phyloP scores from a whole-genome alignment of 2,113 vertebrate species.

The Pipa parva region DNA sequence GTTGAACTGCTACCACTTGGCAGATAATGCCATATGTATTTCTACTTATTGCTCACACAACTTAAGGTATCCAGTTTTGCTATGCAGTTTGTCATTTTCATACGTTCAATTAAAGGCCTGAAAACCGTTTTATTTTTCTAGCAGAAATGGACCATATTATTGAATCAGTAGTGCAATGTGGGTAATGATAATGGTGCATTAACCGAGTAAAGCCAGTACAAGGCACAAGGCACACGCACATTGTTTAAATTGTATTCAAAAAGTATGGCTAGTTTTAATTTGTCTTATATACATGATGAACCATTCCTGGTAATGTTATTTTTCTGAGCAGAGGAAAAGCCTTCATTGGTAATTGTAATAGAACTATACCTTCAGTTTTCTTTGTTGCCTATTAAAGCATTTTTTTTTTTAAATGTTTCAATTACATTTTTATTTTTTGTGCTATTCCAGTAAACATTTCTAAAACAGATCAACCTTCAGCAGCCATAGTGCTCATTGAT shows the following conservation, averaged over 20 bases:
- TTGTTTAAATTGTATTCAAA: constrained; percentile 3
- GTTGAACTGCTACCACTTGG: not conserved
- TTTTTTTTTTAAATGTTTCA: no score
- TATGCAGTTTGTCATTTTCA: not conserved
- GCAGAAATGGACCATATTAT: not conserved
- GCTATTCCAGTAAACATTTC: constrained; percentile 31
- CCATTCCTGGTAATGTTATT: constrained; percentile 1
- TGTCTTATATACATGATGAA: constrained; percentile 8
- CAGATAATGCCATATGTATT: constrained; percentile 1
- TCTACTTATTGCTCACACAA: constrained; percentile 20
- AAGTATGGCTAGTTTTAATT: constrained; percentile 26
- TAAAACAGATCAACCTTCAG: not conserved
- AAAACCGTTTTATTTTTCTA: not conserved
- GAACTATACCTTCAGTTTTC: not conserved
- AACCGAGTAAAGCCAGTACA: not conserved
- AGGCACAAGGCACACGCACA: constrained; percentile 26
- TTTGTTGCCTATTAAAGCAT: not conserved
- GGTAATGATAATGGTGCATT: not conserved
- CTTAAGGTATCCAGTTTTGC: not conserved
- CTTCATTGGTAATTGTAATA: not conserved
- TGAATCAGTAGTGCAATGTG: constrained; percentile 8
- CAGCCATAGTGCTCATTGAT: not conserved
- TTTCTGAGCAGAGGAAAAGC: not conserved
- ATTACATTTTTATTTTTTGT: constrained; percentile 22
- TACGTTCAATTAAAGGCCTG: not conserved